Base-by-base conservation (phyloP, 2,888 invertebrate genomes). In the Fragum fragum region DNA sequence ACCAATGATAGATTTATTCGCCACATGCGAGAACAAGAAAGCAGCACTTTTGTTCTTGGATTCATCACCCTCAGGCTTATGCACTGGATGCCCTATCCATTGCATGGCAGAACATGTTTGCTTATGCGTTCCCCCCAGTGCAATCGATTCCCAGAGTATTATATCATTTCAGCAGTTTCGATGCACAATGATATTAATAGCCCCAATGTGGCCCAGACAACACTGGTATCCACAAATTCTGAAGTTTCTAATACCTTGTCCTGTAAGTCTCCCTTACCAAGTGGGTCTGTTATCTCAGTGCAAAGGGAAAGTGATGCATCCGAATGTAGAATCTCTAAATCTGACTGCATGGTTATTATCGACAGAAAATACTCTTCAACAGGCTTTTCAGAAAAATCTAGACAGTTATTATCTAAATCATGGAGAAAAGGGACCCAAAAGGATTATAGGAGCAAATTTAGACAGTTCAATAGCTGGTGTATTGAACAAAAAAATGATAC, bases 61-160 rank as follows among this genome's bases (percentile, higher is more conserved):
- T 23, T 55, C 57, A 52, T n/a, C 71, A 71, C 55, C 55, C 55
- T n/a, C 55, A 71, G 32, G 70, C 76, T 21, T 76, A 61, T 69
- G 76, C 73, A 42, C n/a, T 79, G 76, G 79, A 79, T 75, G 75
- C 71, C 21, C 57, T 70, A 53, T 52, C 75, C 63, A 66, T 75
- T 61, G 55, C 71, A 39, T 79, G 79, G 71, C 39, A 72, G 66
- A 79, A 63, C 74, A 79, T 79, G 70, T 79, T 71, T 72, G 78
- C 47, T n/a, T 79, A 79, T 69, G 75, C 79, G 1, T 75, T 69
- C 23, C 79, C n/a, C 71, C 79, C 79, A 57, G 68, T 79, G 23
- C 59, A 70, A n/a, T 32, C 76, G 16, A 32, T 80, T 66, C 75
- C 74, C 53, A 75, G 36, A 47, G 71, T 80, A n/a, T 23, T 77